Conservation (phyloP, 2,113 vertebrate genomes). For the Orcinus orca region DNA sequence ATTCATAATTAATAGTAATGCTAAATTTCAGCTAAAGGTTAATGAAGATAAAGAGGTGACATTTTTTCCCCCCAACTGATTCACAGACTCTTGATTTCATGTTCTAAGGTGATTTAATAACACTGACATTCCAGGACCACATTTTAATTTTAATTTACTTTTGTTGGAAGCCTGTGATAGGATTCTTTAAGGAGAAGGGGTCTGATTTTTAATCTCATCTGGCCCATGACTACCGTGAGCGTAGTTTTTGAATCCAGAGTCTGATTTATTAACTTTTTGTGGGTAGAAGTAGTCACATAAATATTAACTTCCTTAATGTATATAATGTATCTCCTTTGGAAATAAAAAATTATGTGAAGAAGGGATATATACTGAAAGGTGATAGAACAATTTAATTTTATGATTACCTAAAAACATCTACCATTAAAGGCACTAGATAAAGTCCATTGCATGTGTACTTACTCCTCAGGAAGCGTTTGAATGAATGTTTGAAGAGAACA, state of each 20-base stretch:
- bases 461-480: not conserved
- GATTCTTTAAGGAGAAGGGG: not conserved
- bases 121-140: not conserved
- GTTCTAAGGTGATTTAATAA: not conserved
- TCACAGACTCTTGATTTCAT: not conserved
- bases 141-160: conserved; percentile 37
- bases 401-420: not conserved
- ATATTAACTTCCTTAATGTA: not conserved
- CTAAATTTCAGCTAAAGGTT: not conserved
- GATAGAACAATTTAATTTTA: not conserved
- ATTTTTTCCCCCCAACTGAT: not conserved
- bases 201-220: conserved; percentile 23
- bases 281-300: not conserved
- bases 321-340: not conserved
- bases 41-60: not conserved
- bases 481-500: not conserved
- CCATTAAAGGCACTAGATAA: not conserved
- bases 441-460: not conserved
- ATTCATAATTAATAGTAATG: not conserved
- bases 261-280: conserved; percentile 2
- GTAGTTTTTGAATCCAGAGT: not conserved
- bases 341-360: not conserved
- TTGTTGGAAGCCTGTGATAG: not conserved
- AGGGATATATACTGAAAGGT: not conserved
- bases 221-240: not conserved